These are phyloP conservation scores for Poecilobothrus nobilitatus DNA, from an alignment of 2,888 invertebrate genomes.

Conservation along the genomic window DNA sequence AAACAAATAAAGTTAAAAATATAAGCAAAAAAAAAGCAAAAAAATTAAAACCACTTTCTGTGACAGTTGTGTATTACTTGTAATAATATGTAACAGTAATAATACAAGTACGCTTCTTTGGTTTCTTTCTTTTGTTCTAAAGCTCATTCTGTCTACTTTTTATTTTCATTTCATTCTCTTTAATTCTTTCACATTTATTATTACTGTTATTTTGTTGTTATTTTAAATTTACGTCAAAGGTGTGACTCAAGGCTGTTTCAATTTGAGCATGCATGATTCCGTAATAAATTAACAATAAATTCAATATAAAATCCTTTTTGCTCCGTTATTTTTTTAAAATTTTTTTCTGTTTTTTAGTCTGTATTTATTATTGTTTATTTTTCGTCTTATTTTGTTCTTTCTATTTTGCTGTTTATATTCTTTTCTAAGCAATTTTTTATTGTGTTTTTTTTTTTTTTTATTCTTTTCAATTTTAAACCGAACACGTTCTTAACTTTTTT, in stretches of 20 bases:
- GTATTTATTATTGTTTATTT: too few species aligned
- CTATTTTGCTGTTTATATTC: neutral
- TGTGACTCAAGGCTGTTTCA: constrained; percentile 6
- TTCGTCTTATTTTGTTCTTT: too few species aligned
- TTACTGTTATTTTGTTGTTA: neutral
- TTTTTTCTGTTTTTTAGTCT: too few species aligned
- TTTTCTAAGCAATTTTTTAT: too few species aligned
- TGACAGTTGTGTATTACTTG: neutral
- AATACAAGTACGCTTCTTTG: too few species aligned
- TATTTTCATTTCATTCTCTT: too few species aligned
- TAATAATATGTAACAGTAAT: neutral
- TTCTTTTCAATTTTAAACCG: neutral
- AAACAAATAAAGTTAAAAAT: neutral
- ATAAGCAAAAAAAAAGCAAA: too few species aligned
- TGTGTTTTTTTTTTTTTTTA: too few species aligned
- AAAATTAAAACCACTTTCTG: neutral
- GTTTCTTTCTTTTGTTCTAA: too few species aligned
- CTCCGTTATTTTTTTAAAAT: neutral
- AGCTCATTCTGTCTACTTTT: too few species aligned
- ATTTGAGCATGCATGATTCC: constrained; percentile 2
- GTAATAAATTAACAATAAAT: constrained; percentile 3
- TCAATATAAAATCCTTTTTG: constrained; percentile 2
- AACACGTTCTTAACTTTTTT: neutral
- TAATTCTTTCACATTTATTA: neutral
- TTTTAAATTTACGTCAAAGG: neutral